These are phyloP conservation scores for Melieria crassipennis DNA, from an alignment of 2,888 invertebrate genomes.

Conservation along the genomic window DNA sequence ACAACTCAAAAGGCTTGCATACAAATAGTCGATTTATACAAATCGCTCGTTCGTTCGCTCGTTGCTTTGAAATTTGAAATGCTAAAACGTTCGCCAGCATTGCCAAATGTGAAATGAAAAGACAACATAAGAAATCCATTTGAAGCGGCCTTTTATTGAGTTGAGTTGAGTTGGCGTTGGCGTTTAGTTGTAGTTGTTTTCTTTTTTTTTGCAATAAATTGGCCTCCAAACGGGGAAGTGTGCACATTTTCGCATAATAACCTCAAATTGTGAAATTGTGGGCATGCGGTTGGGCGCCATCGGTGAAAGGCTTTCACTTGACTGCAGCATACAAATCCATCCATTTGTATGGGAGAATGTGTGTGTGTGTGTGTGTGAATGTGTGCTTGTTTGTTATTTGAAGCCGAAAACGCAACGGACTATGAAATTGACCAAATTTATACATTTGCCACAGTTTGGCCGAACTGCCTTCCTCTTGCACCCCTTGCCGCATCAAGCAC, in stretches of 20 bases:
- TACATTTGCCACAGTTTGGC: slow-evolving; percentile 39
- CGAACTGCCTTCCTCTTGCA: not conserved
- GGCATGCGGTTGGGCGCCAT: slow-evolving; percentile 33
- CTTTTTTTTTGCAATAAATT: not conserved
- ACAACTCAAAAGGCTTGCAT: slow-evolving; percentile 52
- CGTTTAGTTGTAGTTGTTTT: not conserved
- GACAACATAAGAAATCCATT: slow-evolving; percentile 62
- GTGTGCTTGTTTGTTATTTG: not conserved
- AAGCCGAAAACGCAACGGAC: slow-evolving; percentile 53
- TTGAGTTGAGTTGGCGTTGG: not conserved
- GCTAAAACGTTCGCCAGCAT: slow-evolving; percentile 23
- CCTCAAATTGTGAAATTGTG: slow-evolving; percentile 25
- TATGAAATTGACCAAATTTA: slow-evolving; percentile 64
- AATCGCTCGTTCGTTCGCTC: slow-evolving; percentile 14
- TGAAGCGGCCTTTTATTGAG: slow-evolving; percentile 38
- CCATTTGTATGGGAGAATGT: no score
- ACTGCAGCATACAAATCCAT: slow-evolving; percentile 18
- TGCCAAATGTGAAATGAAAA: slow-evolving; percentile 54
- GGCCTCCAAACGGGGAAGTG: slow-evolving; percentile 19
- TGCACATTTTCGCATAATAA: slow-evolving; percentile 51
- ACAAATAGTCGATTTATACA: slow-evolving; percentile 51
- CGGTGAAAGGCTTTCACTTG: slow-evolving; percentile 54
- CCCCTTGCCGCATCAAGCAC: not conserved
- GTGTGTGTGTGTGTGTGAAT: not conserved
- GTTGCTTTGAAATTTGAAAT: slow-evolving; percentile 23